Evolutionary conservation across 1,140 invertebrate species (phyloP), one percentile per base, ranked within the genome.

Genomic region (Hestina assimilis): DNA sequence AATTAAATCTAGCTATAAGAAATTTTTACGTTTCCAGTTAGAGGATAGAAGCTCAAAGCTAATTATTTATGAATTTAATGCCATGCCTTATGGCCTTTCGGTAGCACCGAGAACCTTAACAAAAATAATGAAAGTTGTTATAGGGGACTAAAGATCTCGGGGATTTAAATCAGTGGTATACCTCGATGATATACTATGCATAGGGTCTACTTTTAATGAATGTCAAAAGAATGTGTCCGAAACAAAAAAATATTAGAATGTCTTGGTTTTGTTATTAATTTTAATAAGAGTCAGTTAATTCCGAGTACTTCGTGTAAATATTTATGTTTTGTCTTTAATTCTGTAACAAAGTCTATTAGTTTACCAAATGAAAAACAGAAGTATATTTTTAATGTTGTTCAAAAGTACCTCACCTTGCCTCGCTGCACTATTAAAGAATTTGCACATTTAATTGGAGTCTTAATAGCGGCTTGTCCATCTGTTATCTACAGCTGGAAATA

Each of bases 201-300:
- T 35, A 2, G 33, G 33, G 7, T 7, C 2, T 35, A 17, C 11
- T 1, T 7, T 15, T 35, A 6, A 17, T 8, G 3, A 63, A 68
- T 40, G 9, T 57, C 7, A 20, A 21, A 3, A n/a, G n/a, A n/a
- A n/a, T n/a, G n/a, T n/a, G n/a, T n/a, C n/a, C n/a, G 17, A 26
- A 1, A 59, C 59, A 2, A 28, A 6, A 31, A 48, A 54, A 2
- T 31, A 55, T 9, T 61, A 20, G 23, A 21, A 12, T 29, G 12
- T 33, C 12, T 69, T 46, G 59, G 67, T 11, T 61, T 69, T 51
- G 50, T 64, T 3, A 47, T 71, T 7, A 71, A 71, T 26, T 14
- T 21, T 6, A 29, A 64, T 9, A 71, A 71, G 50, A 60, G 64
- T 51, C 6, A 2, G 4, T 19, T 59, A 1, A 12, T 4, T 7